Evolutionary conservation across 1,140 invertebrate genomes (phyloP).

Genomic region (Schlechtendalia chinensis): DNA sequence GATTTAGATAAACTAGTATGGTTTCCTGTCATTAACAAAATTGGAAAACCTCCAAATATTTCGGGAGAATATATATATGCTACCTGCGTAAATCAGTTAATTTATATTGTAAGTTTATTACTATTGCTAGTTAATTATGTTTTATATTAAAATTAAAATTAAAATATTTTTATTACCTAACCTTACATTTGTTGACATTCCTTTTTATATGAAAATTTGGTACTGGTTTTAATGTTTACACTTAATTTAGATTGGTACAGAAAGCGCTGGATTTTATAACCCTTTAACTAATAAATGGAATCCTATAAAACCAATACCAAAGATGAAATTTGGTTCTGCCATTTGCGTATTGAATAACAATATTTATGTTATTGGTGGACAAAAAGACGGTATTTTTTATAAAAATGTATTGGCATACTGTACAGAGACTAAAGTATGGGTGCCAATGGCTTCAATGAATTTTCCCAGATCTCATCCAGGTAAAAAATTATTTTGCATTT

Average conservation of each 20-base stretch:
- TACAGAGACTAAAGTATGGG: conserved; percentile 18
- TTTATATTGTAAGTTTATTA: conserved; percentile 12
- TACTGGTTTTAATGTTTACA: too few species aligned
- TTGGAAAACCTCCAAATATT: too few species aligned
- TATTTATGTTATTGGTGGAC: conserved; percentile 28
- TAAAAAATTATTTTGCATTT: background rate
- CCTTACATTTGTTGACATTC: too few species aligned
- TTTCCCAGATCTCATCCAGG: background rate
- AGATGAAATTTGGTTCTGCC: background rate
- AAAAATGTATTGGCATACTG: conserved; percentile 28
- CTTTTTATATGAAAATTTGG: too few species aligned
- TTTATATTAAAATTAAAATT: too few species aligned
- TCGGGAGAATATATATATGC: too few species aligned
- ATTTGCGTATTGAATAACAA: conserved; percentile 16
- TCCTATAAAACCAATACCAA: background rate
- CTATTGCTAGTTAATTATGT: too few species aligned
- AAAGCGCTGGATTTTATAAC: background rate
- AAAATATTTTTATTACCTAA: too few species aligned
- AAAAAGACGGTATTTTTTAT: background rate
- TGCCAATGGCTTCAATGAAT: background rate
- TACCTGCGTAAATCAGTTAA: background rate
- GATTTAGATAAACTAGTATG: conserved; percentile 6
- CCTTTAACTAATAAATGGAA: background rate
- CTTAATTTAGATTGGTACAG: background rate
- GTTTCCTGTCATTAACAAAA: background rate